Base-by-base conservation (phyloP, 2,113 vertebrate species). In the Corythaixoides concolor region DNA sequence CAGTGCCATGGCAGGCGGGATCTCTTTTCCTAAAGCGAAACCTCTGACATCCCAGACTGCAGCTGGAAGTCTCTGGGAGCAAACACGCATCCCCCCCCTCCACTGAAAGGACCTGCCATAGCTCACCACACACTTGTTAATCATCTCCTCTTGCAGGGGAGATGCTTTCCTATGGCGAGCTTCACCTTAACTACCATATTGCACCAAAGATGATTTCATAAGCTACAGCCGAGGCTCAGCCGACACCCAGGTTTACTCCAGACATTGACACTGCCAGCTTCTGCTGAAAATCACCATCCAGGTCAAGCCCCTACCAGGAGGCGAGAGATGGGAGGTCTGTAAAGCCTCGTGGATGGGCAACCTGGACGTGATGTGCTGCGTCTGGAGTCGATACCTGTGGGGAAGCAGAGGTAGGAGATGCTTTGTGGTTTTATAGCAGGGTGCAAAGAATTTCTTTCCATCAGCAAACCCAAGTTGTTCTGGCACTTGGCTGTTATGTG, bases 281-380 rank as follows among this genome's bases (percentile, higher is more conserved):
- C 77, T 77, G n/a, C 39, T 55, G n/a, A n/a, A 60, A 72, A 55
- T 7, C 37, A 33, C 47, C 12, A 20, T 13, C 30, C 28, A 24
- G 37, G 76, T 45, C 43, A 77, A 72, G n/a, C 10, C 14, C 6
- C 27, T 41, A 8, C 7, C n/a, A 11, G 0, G n/a, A 82, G 39
- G 39, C 39, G 60, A 82, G 70, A 26, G 88, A 14, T 4, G 24
- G 24, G 56, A 14, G 43, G 68, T 43, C 55, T 62, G 32, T 14
- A 55, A 43, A 33, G 22, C 6, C 32, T 30, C 43, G 35, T 8
- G 24, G 67, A 49, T 1, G 3, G 32, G 50, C 26, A 15, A 35
- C 30, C 52, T 82, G 1, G 3, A 47, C 33, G 52, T 32, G 56
- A 35, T 5, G 18, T 4, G n/a, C n/a, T 47, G 63, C 2, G 0